Evolutionary conservation across 2,113 vertebrate genomes (phyloP).

Genomic region (Bufo gargarizans): DNA sequence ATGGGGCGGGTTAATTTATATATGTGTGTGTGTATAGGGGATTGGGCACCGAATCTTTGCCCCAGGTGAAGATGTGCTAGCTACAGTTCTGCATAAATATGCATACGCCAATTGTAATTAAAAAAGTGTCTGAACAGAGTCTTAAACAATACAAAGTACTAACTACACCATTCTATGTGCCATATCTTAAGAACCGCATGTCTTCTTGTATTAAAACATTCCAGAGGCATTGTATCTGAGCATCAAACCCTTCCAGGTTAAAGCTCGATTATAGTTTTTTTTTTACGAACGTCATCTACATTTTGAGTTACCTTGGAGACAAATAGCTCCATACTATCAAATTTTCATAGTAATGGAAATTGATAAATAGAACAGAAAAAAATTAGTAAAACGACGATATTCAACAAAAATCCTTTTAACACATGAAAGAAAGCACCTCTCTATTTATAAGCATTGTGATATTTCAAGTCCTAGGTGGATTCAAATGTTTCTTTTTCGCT

Average conservation of each 20-base stretch:
- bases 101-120: no score
- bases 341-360: constrained; percentile 39
- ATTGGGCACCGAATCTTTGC: no score
- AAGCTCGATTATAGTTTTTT: neutral
- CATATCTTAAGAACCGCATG: neutral
- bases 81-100: no score
- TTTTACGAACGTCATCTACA: neutral
- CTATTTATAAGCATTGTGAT: constrained; percentile 13
- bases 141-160: neutral
- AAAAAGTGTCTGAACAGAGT: neutral
- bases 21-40: no score
- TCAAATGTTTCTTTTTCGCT: neutral
- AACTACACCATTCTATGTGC: neutral
- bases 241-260: neutral
- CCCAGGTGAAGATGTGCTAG: no score
- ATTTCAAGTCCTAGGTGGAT: neutral
- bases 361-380: constrained; percentile 36
- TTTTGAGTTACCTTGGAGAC: constrained; percentile 43
- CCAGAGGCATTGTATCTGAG: neutral
- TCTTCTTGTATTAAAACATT: neutral
- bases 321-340: constrained; percentile 7
- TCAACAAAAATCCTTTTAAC: constrained; percentile 32
- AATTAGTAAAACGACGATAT: constrained; percentile 5
- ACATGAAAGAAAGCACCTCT: neutral
- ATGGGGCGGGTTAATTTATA: no score